phyloP scores from a whole-genome alignment of 92 coral and sea anemone genomes.

The Blastomussa wellsi region DNA sequence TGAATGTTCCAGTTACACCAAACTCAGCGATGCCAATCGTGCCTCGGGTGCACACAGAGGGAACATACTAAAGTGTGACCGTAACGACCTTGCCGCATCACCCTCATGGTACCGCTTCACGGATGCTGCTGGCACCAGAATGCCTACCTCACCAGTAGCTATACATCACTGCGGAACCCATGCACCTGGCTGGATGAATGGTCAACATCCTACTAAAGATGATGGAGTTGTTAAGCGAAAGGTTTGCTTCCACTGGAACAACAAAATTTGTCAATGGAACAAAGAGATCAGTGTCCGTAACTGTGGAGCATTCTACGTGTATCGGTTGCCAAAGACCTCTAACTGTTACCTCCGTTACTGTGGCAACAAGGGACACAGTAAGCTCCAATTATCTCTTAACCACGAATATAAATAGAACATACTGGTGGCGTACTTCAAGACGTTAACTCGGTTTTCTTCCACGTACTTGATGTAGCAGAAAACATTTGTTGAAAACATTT shows the following conservation, averaged over 20 bases:
- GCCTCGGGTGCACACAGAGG: constrained; percentile 24
- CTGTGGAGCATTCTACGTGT: constrained; percentile 52
- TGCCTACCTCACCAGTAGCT: constrained; percentile 47
- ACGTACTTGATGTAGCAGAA: too few species aligned
- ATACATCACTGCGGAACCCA: constrained; percentile 58
- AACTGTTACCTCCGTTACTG: constrained; percentile 21
- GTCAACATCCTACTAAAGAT: constrained; percentile 40
- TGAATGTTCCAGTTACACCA: constrained; percentile 23
- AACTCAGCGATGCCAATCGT: constrained; percentile 12
- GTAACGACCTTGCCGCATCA: not conserved
- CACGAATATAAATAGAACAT: too few species aligned
- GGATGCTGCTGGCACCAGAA: constrained; percentile 53
- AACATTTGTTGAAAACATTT: too few species aligned
- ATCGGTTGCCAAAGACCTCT: constrained; percentile 1
- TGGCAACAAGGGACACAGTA: constrained; percentile 17
- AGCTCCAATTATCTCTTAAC: too few species aligned
- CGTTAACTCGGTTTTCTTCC: too few species aligned
- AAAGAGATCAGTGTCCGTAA: constrained; percentile 35
- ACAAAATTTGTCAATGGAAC: constrained; percentile 37
- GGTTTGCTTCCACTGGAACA: constrained; percentile 57
- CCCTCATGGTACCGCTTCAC: constrained; percentile 59
- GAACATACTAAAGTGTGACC: constrained; percentile 8
- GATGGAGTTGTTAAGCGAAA: constrained; percentile 49
- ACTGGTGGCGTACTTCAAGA: too few species aligned
- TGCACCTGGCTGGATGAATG: constrained; percentile 60